Base-by-base conservation (phyloP, 64 coral and sea anemone species). In the Stichodactyla helianthus region DNA sequence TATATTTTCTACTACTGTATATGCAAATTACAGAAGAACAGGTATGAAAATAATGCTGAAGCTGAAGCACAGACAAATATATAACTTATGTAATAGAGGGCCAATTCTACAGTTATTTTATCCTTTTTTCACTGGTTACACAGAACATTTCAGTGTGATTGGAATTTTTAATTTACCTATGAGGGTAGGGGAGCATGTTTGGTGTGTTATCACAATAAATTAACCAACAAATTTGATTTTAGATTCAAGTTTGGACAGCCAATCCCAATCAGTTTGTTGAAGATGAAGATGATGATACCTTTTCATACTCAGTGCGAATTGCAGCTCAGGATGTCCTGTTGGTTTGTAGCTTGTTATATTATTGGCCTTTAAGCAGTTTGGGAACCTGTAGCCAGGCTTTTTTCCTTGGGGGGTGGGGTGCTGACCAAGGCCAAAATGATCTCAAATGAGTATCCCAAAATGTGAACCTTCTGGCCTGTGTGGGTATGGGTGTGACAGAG, bases 231-330 rank as follows among this genome's bases (percentile, higher is more conserved):
- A 65, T 65, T 65, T 79, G 8, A 70, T 28, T 86, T 53, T 8
- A 99, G 97, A 81, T 94, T 8, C 93, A 92, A 82, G 87, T 92
- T 5, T 99, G 93, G 97, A 88, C 90, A 81, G 79, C 88, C 22
- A 94, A 99, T 60, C 97, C 97, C 15, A 99, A 99, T 50, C 93
- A 94, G 77, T 99, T 95, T 93, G 97, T 99, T 19, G 97, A 99
- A 89, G 97, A 99, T 86, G 97, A 99, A 14, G 97, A 99, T 63
- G 97, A 99, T 62, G 97, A 99, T 14, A 95, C 97, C 14, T 99
- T 99, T 61, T 99, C 93, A 7, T 99, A 92, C 80, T 99, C 97
- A 10, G 97, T 99, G 57, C 91, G 97, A 53, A 99, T 99, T 78
- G 93, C 97, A 63, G 97, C 97, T 64, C 97, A 99, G 84, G 93